These are phyloP conservation scores for Hippocampus guttulatus DNA, from an alignment of 2,113 vertebrate species.

Conservation along the genomic window DNA sequence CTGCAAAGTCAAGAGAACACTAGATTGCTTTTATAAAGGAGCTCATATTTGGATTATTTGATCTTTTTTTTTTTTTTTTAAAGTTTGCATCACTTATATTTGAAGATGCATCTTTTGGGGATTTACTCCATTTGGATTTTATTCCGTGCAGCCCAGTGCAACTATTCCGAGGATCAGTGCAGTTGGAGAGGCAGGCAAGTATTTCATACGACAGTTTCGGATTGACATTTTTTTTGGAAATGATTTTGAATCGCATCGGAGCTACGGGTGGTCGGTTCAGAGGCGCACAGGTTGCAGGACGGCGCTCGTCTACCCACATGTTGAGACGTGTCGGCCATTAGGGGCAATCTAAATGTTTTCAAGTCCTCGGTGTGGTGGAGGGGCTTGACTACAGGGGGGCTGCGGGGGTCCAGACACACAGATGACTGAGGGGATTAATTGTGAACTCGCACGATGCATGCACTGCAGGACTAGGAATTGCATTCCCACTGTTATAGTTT, in stretches of 20 bases:
- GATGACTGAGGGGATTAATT: slow-evolving; percentile 36
- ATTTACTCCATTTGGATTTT: slow-evolving; percentile 68
- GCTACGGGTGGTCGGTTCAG: slow-evolving; percentile 10
- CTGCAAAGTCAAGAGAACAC: slow-evolving; percentile 14
- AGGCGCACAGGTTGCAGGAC: neutral
- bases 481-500: neutral
- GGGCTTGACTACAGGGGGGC: slow-evolving; percentile 44
- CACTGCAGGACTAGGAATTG: neutral
- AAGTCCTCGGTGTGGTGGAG: slow-evolving; percentile 22
- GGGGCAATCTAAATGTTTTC: slow-evolving; percentile 39
- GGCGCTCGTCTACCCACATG: slow-evolving; percentile 18
- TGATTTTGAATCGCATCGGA: neutral
- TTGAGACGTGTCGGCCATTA: slow-evolving; percentile 31
- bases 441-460: slow-evolving; percentile 4
- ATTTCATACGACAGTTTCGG: neutral
- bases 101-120: slow-evolving; percentile 51
- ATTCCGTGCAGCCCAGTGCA: slow-evolving; percentile 54
- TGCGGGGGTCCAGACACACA: slow-evolving; percentile 42
- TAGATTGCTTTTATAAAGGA: slow-evolving; percentile 24
- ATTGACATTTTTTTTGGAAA: neutral
- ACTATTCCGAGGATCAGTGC: slow-evolving; percentile 78
- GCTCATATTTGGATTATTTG: slow-evolving; percentile 26
- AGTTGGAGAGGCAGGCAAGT: slow-evolving; percentile 85
- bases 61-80: neutral
- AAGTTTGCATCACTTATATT: neutral